phyloP scores from a whole-genome alignment of 2,113 vertebrate genomes.

The Brachionichthys hirsutus region DNA sequence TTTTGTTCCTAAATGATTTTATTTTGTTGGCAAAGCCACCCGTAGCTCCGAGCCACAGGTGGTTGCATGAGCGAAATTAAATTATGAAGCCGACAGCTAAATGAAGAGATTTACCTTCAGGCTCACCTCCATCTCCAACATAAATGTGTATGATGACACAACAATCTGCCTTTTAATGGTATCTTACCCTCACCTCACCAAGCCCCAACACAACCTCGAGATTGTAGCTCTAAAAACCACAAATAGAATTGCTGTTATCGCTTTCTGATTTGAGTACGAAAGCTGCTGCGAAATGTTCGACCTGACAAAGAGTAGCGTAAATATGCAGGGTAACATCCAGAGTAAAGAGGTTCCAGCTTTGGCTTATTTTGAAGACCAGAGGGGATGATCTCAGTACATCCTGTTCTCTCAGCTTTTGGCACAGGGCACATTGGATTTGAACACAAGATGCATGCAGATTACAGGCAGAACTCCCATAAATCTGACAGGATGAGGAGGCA shows the following conservation, averaged over 20 bases:
- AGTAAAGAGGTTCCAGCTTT: too few relatives aligned
- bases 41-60: background rate
- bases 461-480: background rate
- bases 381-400: constrained; percentile 7
- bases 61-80: background rate
- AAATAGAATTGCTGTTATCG: background rate
- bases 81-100: background rate
- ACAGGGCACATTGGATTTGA: background rate
- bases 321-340: too few relatives aligned
- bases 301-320: too few relatives aligned
- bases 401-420: background rate
- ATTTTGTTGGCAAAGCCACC: background rate
- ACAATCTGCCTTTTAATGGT: background rate
- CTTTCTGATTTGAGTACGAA: background rate
- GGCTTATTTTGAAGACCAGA: too few relatives aligned
- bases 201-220: background rate
- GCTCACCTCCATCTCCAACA: background rate
- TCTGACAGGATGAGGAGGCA: background rate
- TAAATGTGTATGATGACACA: background rate
- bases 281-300: too few relatives aligned
- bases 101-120: background rate
- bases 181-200: background rate
- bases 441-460: background rate
- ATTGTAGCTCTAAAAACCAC: background rate
- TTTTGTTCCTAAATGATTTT: background rate